Percentiles rank a stretch among this genome's conserved stretches.
phyloP scores from a whole-genome alignment of 2,888 invertebrate genomes.

The Dryocosmus kuriphilus region DNA sequence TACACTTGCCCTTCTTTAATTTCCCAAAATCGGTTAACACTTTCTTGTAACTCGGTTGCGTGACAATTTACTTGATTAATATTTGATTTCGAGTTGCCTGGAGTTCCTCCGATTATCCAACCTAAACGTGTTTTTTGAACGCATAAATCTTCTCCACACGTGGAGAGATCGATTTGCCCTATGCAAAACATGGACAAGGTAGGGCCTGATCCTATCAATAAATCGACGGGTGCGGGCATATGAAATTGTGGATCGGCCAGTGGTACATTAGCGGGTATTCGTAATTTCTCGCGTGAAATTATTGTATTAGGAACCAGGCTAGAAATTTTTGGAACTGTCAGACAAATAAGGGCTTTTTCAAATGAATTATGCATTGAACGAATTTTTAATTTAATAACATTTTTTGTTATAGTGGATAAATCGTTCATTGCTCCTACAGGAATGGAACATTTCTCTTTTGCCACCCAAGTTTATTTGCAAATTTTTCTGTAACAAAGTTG shows the following conservation, averaged over 20 bases:
- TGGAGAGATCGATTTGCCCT: conserved; percentile 42
- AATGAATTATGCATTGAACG: conserved; percentile 43
- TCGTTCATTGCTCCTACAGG: conserved; percentile 50
- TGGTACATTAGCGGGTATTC: conserved; percentile 45
- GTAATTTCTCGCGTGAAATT: conserved; percentile 33
- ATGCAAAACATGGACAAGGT: conserved; percentile 47
- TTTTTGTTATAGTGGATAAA: conserved; percentile 42
- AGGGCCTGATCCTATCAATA: too few relatives aligned
- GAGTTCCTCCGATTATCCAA: conserved; percentile 53
- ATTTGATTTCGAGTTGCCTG: background rate
- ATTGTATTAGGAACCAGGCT: conserved; percentile 39
- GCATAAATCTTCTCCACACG: conserved; percentile 5
- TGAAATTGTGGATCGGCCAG: conserved; percentile 55
- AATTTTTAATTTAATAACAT: conserved; percentile 38
- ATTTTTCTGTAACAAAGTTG: conserved; percentile 52
- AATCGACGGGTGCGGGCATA: conserved; percentile 38
- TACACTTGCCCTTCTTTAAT: conserved; percentile 56
- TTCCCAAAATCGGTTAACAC: conserved; percentile 54
- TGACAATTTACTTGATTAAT: conserved; percentile 36
- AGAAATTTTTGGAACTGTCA: conserved; percentile 48
- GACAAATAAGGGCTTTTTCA: conserved; percentile 44
- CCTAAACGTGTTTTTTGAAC: conserved; percentile 50
- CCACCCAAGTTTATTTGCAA: conserved; percentile 46
- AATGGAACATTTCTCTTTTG: conserved; percentile 41
- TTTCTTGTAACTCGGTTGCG: conserved; percentile 37